A percentile compares a stretch with the other conserved stretches of the same genome.
Conservation (phyloP, 1,140 invertebrate species). For the Lepidotrigona ventralis region DNA sequence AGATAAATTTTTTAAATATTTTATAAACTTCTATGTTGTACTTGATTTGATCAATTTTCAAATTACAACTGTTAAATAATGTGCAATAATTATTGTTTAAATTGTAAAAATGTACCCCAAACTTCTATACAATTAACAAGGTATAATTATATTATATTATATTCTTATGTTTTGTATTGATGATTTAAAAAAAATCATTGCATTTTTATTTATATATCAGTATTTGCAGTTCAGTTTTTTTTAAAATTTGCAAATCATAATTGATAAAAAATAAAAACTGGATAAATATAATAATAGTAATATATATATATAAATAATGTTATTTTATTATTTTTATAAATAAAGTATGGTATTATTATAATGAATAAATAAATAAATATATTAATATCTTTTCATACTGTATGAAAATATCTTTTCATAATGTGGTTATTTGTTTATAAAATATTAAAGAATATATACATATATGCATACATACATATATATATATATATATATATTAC, state of each 20-base stretch:
- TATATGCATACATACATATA: too few species aligned
- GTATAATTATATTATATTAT: conserved; percentile 43
- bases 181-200: background rate
- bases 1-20: conserved; percentile 29
- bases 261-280: background rate
- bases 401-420: background rate
- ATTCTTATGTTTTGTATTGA: conserved; percentile 6
- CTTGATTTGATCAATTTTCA: conserved; percentile 14
- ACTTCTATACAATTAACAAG: conserved; percentile 42
- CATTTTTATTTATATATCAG: conserved; percentile 12
- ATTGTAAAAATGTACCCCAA: conserved; percentile 25
- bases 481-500: conserved; percentile 51
- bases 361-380: background rate
- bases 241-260: background rate
- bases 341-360: background rate
- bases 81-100: conserved; percentile 27
- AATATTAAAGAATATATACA: background rate
- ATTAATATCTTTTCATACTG: background rate
- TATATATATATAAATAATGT: background rate
- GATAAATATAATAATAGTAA: background rate
- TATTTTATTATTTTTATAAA: background rate
- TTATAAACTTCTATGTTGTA: background rate
- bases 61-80: conserved; percentile 25
- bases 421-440: background rate
- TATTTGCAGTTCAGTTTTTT: background rate